Base-by-base conservation (phyloP, 2,888 invertebrate genomes). In the Ceramica pisi region DNA sequence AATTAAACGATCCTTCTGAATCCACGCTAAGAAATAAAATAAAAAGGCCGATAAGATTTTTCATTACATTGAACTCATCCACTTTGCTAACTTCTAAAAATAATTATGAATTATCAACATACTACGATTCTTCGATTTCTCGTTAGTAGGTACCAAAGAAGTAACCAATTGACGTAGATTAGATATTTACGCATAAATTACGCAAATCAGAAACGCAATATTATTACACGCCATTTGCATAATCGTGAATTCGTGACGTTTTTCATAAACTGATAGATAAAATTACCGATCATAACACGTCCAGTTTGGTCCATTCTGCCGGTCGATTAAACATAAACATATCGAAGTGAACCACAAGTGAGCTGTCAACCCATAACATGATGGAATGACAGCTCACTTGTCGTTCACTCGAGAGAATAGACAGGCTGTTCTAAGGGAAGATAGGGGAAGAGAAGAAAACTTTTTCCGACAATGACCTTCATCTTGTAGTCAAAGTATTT, bases 181-280 rank as follows among this genome's bases (percentile, higher is more conserved):
- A 31, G 2, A 23, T 46, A 21, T 19, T 38, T 35, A 35, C 23
- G 50, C 7, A 21, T 9, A 46, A 38, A n/a, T 55, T 21, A 68
- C 31, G 23, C n/a, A 55, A 26, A n/a, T 16, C 35, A 35, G 3
- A 55, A 26, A 46, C n/a, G n/a, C 16, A 55, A n/a, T 51, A 10
- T 53, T n/a, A n/a, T n/a, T n/a, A n/a, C n/a, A 53, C 12, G n/a
- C 35, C 16, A 35, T 12, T 14, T 14, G 14, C 46, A 55, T 71
- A 53, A 71, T 46, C 5, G 26, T 71, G 38, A 71, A 53, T 60
- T 46, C 5, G 26, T 71, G 38, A 71, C 26, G 60, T 46, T 71
- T 41, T 71, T 41, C 56, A 50, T 63, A 48, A 48, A 38, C 5
- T 19, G 23, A 53, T 46, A 51, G 23, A 72, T 62, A 48, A 41